Percentiles rank a stretch among this genome's conserved stretches.
These are phyloP conservation scores for Sinodicranocentrus sp. DNA, from an alignment of 2,888 invertebrate species.

Conservation along the genomic window DNA sequence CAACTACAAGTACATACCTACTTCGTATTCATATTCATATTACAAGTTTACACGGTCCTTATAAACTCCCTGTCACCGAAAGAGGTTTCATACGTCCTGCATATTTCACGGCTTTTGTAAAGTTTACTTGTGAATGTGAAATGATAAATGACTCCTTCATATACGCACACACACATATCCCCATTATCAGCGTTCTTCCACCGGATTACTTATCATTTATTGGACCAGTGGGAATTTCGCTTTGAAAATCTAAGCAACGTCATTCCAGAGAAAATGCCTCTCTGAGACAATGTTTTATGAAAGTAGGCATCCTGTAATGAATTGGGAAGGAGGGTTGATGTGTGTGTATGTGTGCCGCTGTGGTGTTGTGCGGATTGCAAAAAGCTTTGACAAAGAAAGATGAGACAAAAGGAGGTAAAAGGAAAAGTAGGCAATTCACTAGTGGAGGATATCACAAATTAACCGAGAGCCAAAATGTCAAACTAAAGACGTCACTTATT, in stretches of 20 bases:
- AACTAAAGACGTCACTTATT: slow-evolving; percentile 71
- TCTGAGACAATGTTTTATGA: slow-evolving; percentile 56
- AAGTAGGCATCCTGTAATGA: slow-evolving; percentile 50
- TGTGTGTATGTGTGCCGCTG: background rate
- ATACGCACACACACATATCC: slow-evolving; percentile 17
- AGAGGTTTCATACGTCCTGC: no score
- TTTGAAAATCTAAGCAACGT: slow-evolving; percentile 51
- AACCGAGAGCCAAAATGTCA: slow-evolving; percentile 71
- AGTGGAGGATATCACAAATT: slow-evolving; percentile 70
- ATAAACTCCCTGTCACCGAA: no score
- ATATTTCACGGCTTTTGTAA: background rate
- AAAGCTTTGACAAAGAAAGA: slow-evolving; percentile 64
- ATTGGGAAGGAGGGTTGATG: slow-evolving; percentile 23
- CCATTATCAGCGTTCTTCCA: slow-evolving; percentile 64
- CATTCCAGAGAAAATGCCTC: slow-evolving; percentile 52
- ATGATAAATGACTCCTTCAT: background rate
- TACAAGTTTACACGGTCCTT: no score
- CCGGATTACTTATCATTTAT: slow-evolving; percentile 69
- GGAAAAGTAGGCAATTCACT: slow-evolving; percentile 62
- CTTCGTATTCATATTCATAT: no score
- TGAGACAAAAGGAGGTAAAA: slow-evolving; percentile 61
- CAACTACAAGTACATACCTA: no score
- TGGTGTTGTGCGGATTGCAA: slow-evolving; percentile 41
- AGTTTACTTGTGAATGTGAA: slow-evolving; percentile 35
- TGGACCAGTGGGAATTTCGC: slow-evolving; percentile 64